Conservation (phyloP, 2,888 invertebrate species). For the Steinernema carpocapsae region DNA sequence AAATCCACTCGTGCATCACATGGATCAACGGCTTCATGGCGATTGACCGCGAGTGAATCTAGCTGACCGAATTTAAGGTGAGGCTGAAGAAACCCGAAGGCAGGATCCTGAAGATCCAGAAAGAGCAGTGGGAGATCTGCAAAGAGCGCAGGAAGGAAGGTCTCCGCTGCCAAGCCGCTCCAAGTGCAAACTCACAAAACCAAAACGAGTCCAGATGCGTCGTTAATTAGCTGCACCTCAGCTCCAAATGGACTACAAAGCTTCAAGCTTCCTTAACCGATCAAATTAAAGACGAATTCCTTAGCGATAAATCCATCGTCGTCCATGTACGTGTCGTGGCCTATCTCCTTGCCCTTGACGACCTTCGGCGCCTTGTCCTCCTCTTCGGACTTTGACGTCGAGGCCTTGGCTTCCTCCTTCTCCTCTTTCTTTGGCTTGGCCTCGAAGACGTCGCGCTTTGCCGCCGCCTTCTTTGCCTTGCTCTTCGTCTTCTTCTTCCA, state of each 20-base stretch:
- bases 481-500: not conserved
- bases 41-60: slow-evolving; percentile 40
- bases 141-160: slow-evolving; percentile 39
- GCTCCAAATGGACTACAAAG: too few species aligned
- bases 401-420: not conserved
- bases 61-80: slow-evolving; percentile 34
- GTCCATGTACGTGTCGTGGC: slow-evolving; percentile 27
- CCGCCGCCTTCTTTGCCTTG: not conserved
- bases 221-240: too few species aligned
- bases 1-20: too few species aligned
- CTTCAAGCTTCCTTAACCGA: too few species aligned
- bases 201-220: too few species aligned
- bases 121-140: slow-evolving; percentile 44
- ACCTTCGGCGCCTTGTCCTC: not conserved
- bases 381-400: not conserved
- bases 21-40: too few species aligned
- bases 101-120: slow-evolving; percentile 41
- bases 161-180: slow-evolving; percentile 37
- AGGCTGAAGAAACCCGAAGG: slow-evolving; percentile 47
- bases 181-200: too few species aligned
- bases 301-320: slow-evolving; percentile 37
- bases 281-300: not conserved
- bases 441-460: not conserved
- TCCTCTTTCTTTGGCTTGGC: not conserved
- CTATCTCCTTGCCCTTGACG: not conserved